phyloP scores from a whole-genome alignment of 2,797 vertebrate species.

The Echeneis naucrates region DNA sequence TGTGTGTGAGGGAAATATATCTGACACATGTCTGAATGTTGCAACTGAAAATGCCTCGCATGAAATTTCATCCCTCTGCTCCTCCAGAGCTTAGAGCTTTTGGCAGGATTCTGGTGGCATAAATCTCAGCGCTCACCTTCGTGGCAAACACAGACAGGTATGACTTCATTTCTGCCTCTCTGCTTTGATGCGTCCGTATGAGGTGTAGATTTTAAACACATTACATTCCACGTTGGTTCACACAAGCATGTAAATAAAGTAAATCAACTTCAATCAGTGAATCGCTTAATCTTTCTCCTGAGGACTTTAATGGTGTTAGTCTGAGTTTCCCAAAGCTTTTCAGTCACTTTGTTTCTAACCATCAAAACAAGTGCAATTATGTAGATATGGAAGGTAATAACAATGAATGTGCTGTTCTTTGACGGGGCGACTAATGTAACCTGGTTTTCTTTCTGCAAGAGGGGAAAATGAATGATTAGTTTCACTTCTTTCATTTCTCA shows the following conservation, averaged over 20 bases:
- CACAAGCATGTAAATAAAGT: neutral
- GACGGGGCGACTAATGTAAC: slow-evolving; percentile 29
- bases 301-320: slow-evolving; percentile 32
- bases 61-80: slow-evolving; percentile 21
- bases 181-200: slow-evolving; percentile 9
- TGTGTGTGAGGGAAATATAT: slow-evolving; percentile 28
- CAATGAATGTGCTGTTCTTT: slow-evolving; percentile 25
- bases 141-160: slow-evolving; percentile 17
- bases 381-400: slow-evolving; percentile 50
- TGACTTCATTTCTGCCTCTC: slow-evolving; percentile 15
- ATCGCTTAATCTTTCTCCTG: slow-evolving; percentile 21
- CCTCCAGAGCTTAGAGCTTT: slow-evolving; percentile 29
- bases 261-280: slow-evolving; percentile 25
- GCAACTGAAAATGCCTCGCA: slow-evolving; percentile 25
- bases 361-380: slow-evolving; percentile 44
- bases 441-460: slow-evolving; percentile 27
- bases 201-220: slow-evolving; percentile 7
- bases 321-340: slow-evolving; percentile 37
- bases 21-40: slow-evolving; percentile 38
- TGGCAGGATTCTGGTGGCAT: slow-evolving; percentile 17
- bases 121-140: slow-evolving; percentile 22
- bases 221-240: slow-evolving; percentile 1
- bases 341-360: slow-evolving; percentile 38
- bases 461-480: slow-evolving; percentile 26
- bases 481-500: slow-evolving; percentile 28